Base-by-base conservation (phyloP, 2,888 invertebrate genomes). In the Cinara cedri region DNA sequence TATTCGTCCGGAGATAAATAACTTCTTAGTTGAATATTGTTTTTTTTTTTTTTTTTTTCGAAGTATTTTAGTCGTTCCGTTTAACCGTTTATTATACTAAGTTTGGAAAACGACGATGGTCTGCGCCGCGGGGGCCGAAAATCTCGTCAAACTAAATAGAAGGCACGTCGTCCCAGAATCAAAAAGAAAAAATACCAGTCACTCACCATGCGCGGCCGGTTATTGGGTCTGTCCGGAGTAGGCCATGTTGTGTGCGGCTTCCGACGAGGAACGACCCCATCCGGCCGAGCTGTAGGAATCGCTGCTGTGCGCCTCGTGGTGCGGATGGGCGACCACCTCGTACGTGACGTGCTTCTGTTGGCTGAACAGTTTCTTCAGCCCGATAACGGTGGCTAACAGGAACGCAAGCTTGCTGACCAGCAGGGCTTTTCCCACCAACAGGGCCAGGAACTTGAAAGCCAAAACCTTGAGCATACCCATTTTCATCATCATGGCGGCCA, bases 341-440 rank as follows among this genome's bases (percentile, higher is more conserved):
- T 92, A 92, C 0, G 91, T 92, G 46, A 93, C 90, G 86, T 91
- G 90, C 82, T 90, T 90, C 83, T 89, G 92, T 84, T 91, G 91
- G 71, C 90, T 90, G 86, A 94, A 90, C 60, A 95, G 87, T 84
- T 94, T 94, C 88, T 93, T 94, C 84, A 94, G 85, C 49, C 93
- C 94, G 82, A 94, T 92, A 83, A 94, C 91, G 63, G 91, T 91
- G 16, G 94, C 92, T 78, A 94, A 86, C 4, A 94, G 88, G 13
- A 95, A 88, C 3, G 94, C 94, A 74, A 94, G 91, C 89, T 95
- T 95, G 83, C 93, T 93, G 82, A 94, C 91, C 60, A 95, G 89
- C 6, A 95, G 88, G 42, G 94, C 94, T 87, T 95, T 94, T 84
- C 94, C 94, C 49, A 94, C 94, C 83, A 94, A 89, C 8, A 94